Conservation (phyloP, 2,113 vertebrate genomes). For the Ibidorhyncha struthersii region DNA sequence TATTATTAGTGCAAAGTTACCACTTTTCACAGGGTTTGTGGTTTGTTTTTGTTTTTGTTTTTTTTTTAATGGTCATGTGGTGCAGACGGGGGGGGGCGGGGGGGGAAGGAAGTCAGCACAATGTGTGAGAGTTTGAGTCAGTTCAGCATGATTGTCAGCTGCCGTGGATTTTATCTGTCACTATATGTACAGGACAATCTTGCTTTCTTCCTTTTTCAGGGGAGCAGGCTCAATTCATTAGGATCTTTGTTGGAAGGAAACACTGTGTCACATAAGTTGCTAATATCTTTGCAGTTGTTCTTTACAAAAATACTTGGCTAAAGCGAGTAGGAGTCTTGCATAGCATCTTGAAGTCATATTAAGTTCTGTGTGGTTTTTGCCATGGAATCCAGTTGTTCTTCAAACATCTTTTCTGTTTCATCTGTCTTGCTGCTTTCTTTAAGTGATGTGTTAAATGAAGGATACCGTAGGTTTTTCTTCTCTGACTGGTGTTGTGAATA, state of each 20-base stretch:
- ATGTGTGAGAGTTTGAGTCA: background rate
- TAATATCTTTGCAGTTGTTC: background rate
- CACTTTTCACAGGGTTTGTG: background rate
- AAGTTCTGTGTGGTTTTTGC: background rate
- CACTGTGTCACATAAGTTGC: rapidly evolving
- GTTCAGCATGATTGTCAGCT: background rate
- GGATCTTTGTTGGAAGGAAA: background rate
- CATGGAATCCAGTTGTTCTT: background rate
- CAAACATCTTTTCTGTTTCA: background rate
- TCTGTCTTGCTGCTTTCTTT: background rate
- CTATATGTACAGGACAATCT: rapidly evolving
- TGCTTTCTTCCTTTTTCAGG: background rate
- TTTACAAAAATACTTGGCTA: background rate
- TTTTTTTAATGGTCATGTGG: background rate
- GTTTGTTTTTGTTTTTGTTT: too few species aligned
- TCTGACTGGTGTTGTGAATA: background rate
- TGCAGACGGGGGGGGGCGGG: rapidly evolving
- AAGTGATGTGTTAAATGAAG: background rate
- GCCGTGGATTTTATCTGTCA: background rate
- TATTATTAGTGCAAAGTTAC: background rate
- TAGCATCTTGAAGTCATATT: background rate
- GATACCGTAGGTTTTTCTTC: background rate
- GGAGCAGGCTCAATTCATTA: background rate
- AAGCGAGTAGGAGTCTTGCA: background rate
- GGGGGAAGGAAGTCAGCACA: background rate